These are phyloP conservation scores for Drosophila novamexicana DNA, from an alignment of 1,140 invertebrate genomes.

Conservation along the genomic window DNA sequence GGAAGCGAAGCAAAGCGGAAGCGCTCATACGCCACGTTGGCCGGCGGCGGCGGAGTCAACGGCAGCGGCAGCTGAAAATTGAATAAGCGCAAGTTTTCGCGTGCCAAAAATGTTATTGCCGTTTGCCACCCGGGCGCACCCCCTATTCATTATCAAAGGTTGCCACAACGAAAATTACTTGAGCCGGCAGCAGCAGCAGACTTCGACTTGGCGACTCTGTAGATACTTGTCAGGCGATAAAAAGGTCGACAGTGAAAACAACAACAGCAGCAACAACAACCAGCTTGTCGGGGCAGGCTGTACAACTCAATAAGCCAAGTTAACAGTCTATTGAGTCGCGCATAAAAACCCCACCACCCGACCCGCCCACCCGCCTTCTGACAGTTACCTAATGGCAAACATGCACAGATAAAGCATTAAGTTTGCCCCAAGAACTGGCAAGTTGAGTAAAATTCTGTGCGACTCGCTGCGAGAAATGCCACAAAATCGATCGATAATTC, in stretches of 20 bases:
- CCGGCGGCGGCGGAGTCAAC: conserved; percentile 41
- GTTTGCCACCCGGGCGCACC: conserved; percentile 23
- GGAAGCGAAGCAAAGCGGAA: conserved; percentile 72
- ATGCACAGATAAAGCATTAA: conserved; percentile 81
- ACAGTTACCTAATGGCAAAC: conserved; percentile 83
- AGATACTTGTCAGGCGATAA: conserved; percentile 77
- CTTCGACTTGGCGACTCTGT: conserved; percentile 58
- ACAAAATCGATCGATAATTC: conserved; percentile 76
- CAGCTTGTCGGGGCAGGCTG: conserved; percentile 15
- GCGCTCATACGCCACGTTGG: conserved; percentile 79
- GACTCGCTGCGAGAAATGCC: conserved; percentile 47
- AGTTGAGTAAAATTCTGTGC: conserved; percentile 53
- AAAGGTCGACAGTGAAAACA: conserved; percentile 61
- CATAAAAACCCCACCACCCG: conserved; percentile 26
- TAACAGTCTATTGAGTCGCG: conserved; percentile 72
- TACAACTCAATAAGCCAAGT: conserved; percentile 81
- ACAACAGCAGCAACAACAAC: conserved; percentile 26
- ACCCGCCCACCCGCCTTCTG: conserved; percentile 25
- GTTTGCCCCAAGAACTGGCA: conserved; percentile 54
- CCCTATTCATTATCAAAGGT: conserved; percentile 71
- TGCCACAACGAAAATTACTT: conserved; percentile 70
- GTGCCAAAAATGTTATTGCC: conserved; percentile 69
- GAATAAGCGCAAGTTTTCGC: conserved; percentile 79
- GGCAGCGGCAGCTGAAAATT: conserved; percentile 63
- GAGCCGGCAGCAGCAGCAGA: conserved; percentile 33